Evolutionary conservation across 92 coral and sea anemone species (phyloP).

Genomic region (Zoanthus gigantus): DNA sequence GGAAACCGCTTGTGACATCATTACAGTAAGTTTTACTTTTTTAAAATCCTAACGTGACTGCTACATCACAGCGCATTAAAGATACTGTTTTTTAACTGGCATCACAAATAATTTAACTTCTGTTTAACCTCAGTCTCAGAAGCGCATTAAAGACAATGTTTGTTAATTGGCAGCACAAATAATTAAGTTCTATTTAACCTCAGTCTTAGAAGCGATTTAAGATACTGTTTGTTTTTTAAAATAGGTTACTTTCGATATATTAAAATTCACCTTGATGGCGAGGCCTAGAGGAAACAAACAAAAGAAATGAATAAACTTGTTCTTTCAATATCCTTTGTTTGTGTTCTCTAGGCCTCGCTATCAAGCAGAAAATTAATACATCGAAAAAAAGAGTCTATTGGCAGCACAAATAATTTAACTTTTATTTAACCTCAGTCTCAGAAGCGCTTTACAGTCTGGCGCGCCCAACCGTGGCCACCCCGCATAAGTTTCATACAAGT

Average conservation of each 20-base stretch:
- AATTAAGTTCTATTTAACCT: too few species aligned
- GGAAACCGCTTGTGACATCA: neutral
- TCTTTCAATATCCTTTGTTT: conserved; percentile 22
- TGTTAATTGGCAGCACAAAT: neutral
- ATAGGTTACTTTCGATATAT: neutral
- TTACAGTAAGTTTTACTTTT: neutral
- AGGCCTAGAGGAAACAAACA: conserved; percentile 9
- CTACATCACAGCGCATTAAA: neutral
- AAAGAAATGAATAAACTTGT: conserved; percentile 19
- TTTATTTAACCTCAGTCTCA: neutral
- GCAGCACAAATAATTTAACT: neutral
- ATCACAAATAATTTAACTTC: neutral
- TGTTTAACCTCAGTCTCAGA: neutral
- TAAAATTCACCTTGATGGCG: neutral
- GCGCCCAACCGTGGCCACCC: too few species aligned
- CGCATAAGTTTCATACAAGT: too few species aligned
- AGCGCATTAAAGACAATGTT: neutral
- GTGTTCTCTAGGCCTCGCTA: conserved; percentile 32
- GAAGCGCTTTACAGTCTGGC: neutral
- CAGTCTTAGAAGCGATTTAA: too few species aligned
- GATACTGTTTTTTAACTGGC: neutral
- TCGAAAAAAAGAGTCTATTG: neutral
- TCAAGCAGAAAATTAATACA: conserved; percentile 15
- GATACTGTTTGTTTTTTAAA: neutral
- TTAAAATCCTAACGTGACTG: neutral